Conservation (phyloP, 2,113 vertebrate species). For the Rhabdornis inornatus region DNA sequence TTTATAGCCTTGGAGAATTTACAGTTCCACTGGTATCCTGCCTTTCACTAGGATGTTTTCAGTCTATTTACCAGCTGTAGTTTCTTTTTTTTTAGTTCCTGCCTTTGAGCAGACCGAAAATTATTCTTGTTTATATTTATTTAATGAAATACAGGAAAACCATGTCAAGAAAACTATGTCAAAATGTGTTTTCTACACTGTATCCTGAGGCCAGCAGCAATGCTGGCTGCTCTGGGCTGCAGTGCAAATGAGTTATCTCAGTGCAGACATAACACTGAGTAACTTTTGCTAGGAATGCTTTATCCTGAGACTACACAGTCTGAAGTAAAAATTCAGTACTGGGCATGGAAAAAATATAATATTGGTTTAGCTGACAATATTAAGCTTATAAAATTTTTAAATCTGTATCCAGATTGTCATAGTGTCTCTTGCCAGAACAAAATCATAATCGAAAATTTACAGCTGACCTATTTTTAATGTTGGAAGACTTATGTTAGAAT, state of each 20-base stretch:
- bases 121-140: neutral
- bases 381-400: neutral
- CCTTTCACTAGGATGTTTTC: neutral
- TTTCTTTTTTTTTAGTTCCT: neutral
- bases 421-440: neutral
- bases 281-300: neutral
- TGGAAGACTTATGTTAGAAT: neutral
- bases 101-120: neutral
- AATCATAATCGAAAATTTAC: neutral
- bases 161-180: neutral
- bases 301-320: neutral
- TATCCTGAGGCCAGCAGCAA: neutral
- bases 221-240: neutral
- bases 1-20: neutral
- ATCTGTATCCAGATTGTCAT: neutral
- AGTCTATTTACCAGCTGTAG: neutral
- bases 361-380: neutral
- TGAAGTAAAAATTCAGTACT: neutral
- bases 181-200: neutral
- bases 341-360: neutral
- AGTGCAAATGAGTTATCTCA: neutral
- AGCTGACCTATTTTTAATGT: neutral
- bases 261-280: accelerated
- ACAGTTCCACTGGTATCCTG: neutral
- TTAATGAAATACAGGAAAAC: neutral